Percentiles rank a stretch among this genome's conserved stretches.
These are phyloP conservation scores for Hippoglossus hippoglossus DNA, from an alignment of 2,797 vertebrate genomes.

Conservation along the genomic window DNA sequence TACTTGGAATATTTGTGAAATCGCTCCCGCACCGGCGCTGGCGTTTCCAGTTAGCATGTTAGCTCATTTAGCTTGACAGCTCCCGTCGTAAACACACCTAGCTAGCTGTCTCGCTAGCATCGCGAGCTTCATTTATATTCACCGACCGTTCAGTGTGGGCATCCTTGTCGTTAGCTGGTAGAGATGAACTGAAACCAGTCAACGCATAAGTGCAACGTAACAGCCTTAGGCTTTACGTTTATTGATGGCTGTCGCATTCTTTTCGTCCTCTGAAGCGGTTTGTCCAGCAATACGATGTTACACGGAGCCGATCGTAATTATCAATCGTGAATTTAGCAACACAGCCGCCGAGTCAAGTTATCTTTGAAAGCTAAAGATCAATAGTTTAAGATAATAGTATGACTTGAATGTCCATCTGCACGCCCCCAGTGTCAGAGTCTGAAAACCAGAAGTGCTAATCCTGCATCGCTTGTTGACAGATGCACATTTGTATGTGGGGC, in stretches of 20 bases:
- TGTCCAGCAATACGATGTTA: not conserved
- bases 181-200: not conserved
- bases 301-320: not conserved
- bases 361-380: not conserved
- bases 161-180: not conserved
- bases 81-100: constrained; percentile 54
- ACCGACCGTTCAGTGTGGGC: not conserved
- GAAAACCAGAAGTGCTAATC: not conserved
- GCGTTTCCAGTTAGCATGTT: constrained; percentile 40
- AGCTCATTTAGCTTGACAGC: constrained; percentile 68
- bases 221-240: too few species aligned
- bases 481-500: not conserved
- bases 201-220: not conserved
- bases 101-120: constrained; percentile 39
- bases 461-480: not conserved
- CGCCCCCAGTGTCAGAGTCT: not conserved
- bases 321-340: not conserved
- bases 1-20: constrained; percentile 20
- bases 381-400: not conserved
- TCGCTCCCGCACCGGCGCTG: not conserved
- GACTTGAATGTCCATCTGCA: not conserved
- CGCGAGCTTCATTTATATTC: constrained; percentile 11
- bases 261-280: not conserved
- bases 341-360: not conserved
- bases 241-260: not conserved